These are phyloP conservation scores for Percopsis omiscomaycus DNA, from an alignment of 2,797 vertebrate genomes.

Conservation along the genomic window DNA sequence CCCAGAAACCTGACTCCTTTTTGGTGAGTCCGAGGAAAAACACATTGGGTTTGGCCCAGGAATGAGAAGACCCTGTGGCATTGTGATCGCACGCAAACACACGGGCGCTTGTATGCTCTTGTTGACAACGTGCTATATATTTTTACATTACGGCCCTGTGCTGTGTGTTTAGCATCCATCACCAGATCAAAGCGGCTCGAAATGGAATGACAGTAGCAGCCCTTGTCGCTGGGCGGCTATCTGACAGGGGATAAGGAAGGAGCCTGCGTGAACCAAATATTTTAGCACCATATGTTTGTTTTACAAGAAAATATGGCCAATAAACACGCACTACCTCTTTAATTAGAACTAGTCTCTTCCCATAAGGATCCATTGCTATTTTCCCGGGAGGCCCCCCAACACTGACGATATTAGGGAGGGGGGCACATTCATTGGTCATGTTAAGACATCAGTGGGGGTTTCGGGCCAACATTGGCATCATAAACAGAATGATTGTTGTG, in stretches of 20 bases:
- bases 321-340: constrained; percentile 13
- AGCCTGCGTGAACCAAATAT: no score
- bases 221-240: constrained; percentile 17
- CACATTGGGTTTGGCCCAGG: constrained; percentile 72
- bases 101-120: constrained; percentile 43
- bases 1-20: constrained; percentile 71
- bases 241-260: background rate
- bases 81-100: constrained; percentile 65
- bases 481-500: constrained; percentile 61
- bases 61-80: constrained; percentile 69
- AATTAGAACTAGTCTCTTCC: no score
- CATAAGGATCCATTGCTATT: no score
- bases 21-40: constrained; percentile 60
- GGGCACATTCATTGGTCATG: constrained; percentile 60
- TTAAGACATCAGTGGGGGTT: constrained; percentile 47
- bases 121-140: constrained; percentile 71
- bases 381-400: constrained; percentile 6
- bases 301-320: constrained; percentile 7
- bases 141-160: constrained; percentile 65
- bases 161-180: constrained; percentile 55
- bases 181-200: constrained; percentile 60
- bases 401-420: constrained; percentile 60
- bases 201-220: constrained; percentile 33
- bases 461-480: constrained; percentile 52
- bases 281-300: constrained; percentile 39